Evolutionary conservation across 2,113 vertebrate genomes (phyloP).

Genomic region (Oryzias melastigma): DNA sequence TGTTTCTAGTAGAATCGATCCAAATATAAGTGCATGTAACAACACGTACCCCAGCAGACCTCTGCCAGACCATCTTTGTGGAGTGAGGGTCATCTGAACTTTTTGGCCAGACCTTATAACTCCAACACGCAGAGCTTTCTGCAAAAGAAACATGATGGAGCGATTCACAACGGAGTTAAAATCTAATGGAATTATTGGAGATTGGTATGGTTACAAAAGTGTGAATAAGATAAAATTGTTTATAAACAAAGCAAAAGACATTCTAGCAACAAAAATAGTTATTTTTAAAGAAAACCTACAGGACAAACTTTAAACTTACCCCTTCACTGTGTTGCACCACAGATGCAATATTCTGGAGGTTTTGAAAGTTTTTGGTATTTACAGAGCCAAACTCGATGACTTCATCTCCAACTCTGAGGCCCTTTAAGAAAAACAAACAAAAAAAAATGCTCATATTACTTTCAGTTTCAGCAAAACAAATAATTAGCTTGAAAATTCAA

Average conservation of each 20-base stretch:
- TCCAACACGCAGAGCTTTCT: constrained; percentile 86
- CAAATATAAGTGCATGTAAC: neutral
- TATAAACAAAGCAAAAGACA: neutral
- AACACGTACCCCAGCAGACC: constrained; percentile 88
- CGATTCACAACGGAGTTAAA: constrained; percentile 3
- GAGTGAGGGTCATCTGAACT: constrained; percentile 84
- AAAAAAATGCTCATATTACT: neutral
- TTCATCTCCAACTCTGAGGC: constrained; percentile 86
- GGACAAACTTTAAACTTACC: constrained; percentile 72
- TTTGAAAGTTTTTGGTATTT: constrained; percentile 88
- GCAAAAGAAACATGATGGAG: constrained; percentile 12
- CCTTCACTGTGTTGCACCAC: constrained; percentile 96
- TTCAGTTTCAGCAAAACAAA: too few species aligned
- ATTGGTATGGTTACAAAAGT: neutral
- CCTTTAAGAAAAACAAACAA: constrained; percentile 72
- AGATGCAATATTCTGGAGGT: constrained; percentile 85
- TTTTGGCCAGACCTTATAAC: constrained; percentile 83
- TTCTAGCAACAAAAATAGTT: neutral
- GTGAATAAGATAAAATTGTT: neutral
- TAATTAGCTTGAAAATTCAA: neutral
- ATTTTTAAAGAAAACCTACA: neutral
- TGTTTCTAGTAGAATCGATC: neutral
- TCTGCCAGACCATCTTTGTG: constrained; percentile 88
- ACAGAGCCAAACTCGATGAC: constrained; percentile 93
- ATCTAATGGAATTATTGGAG: neutral